Evolutionary conservation across 1,140 invertebrate species (phyloP).

Genomic region (Teleogryllus occipitalis): DNA sequence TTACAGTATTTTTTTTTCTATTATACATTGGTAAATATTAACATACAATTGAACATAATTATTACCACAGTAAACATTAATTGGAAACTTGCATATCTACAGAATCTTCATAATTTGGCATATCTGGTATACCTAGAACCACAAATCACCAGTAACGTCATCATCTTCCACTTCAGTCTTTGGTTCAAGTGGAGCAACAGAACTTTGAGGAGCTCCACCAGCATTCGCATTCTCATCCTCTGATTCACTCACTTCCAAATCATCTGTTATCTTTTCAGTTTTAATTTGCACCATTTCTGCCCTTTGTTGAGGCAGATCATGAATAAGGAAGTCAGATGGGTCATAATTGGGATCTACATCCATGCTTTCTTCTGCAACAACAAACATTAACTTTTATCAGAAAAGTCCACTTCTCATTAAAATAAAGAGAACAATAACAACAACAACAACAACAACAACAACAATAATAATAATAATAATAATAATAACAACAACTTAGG

Average conservation of each 20-base stretch:
- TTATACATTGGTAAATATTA: too few relatives aligned
- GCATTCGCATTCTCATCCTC: constrained; percentile 48
- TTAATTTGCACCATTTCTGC: constrained; percentile 14
- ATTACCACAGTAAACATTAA: too few relatives aligned
- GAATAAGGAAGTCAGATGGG: constrained; percentile 71
- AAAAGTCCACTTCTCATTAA: too few relatives aligned
- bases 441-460: too few relatives aligned
- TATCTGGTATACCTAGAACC: constrained; percentile 6
- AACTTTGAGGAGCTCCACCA: not conserved
- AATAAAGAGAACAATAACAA: too few relatives aligned
- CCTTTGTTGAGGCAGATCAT: constrained; percentile 38
- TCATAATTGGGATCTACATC: constrained; percentile 79
- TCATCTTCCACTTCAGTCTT: constrained; percentile 12
- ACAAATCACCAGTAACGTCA: constrained; percentile 10
- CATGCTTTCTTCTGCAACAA: constrained; percentile 57
- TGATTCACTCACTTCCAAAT: constrained; percentile 70
- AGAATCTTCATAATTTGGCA: too few relatives aligned
- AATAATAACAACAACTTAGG: constrained; percentile 8
- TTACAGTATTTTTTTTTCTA: too few relatives aligned
- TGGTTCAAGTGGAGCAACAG: not conserved
- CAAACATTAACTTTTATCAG: not conserved
- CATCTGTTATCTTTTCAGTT: constrained; percentile 51
- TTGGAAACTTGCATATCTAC: too few relatives aligned
- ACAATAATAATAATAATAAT: not conserved
- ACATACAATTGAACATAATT: too few relatives aligned